Evolutionary conservation across 1,140 invertebrate genomes (phyloP).

Genomic region (Heliconius eleuchia): DNA sequence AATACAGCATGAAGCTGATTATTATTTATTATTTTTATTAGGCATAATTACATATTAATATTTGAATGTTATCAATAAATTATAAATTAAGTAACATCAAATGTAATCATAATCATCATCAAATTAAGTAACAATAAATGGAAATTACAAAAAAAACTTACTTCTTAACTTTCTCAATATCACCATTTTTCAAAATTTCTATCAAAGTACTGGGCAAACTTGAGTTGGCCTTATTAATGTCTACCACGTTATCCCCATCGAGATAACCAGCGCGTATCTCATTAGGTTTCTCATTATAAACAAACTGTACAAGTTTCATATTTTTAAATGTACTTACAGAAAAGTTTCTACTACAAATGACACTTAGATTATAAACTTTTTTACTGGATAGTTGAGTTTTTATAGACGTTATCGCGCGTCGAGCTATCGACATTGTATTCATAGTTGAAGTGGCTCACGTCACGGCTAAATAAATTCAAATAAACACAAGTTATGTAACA

Average conservation of each 20-base stretch:
- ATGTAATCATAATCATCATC: no score
- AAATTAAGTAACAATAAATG: no score
- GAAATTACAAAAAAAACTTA: conserved; percentile 41
- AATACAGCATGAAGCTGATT: no score
- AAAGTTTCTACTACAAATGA: conserved; percentile 50
- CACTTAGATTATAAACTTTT: conserved; percentile 27
- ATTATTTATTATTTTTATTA: no score
- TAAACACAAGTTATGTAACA: conserved; percentile 31
- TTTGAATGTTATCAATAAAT: no score
- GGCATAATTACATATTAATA: no score
- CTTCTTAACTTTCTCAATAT: conserved; percentile 62
- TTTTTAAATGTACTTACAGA: conserved; percentile 58
- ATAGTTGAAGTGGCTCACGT: conserved; percentile 24
- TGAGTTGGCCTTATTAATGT: conserved; percentile 64
- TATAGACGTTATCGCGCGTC: conserved; percentile 37
- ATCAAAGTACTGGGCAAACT: conserved; percentile 59
- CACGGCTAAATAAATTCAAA: conserved; percentile 19
- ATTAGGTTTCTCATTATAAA: conserved; percentile 52
- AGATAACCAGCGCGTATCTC: conserved; percentile 64
- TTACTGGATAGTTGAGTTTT: conserved; percentile 29
- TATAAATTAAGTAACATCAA: no score
- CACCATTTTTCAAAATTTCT: conserved; percentile 59
- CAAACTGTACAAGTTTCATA: conserved; percentile 77
- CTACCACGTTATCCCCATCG: conserved; percentile 64
- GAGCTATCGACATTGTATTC: conserved; percentile 29